Evolutionary conservation across 2,888 invertebrate species (phyloP).

Genomic region (Zeuzera pyrina): DNA sequence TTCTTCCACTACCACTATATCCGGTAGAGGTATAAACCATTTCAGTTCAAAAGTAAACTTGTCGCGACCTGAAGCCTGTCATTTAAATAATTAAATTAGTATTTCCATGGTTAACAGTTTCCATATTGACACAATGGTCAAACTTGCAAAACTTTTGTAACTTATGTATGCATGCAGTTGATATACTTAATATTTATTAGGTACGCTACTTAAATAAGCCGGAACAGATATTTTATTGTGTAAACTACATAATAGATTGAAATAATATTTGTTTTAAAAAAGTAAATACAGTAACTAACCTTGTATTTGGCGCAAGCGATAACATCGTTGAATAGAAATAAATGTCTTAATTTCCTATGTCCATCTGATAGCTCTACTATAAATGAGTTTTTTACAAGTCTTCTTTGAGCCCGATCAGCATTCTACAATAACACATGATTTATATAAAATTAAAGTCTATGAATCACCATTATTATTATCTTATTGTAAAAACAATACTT

Average conservation of each 20-base stretch:
- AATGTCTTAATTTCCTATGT: conserved; percentile 90
- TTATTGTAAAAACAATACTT: conserved; percentile 35
- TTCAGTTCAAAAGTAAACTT: conserved; percentile 94
- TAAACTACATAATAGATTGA: conserved; percentile 3
- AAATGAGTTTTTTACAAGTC: conserved; percentile 94
- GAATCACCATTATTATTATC: not conserved
- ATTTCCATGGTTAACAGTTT: too few species aligned
- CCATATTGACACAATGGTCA: too few species aligned
- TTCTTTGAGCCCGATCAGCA: conserved; percentile 85
- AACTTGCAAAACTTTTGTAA: too few species aligned
- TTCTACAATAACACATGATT: conserved; percentile 60
- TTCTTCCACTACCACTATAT: conserved; percentile 82
- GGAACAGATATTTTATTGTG: too few species aligned
- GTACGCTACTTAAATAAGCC: too few species aligned
- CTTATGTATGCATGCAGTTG: too few species aligned
- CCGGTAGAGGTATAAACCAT: conserved; percentile 92
- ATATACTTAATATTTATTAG: too few species aligned
- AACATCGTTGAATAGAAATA: conserved; percentile 95
- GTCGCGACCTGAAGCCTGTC: conserved; percentile 84
- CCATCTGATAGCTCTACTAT: conserved; percentile 93
- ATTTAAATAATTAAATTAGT: too few species aligned
- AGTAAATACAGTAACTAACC: conserved; percentile 39
- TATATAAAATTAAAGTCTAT: not conserved
- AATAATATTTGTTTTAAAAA: conserved; percentile 4
- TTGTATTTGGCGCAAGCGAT: conserved; percentile 97